phyloP scores from a whole-genome alignment of 2,113 vertebrate species.

The Phalacrocorax brasilianus region DNA sequence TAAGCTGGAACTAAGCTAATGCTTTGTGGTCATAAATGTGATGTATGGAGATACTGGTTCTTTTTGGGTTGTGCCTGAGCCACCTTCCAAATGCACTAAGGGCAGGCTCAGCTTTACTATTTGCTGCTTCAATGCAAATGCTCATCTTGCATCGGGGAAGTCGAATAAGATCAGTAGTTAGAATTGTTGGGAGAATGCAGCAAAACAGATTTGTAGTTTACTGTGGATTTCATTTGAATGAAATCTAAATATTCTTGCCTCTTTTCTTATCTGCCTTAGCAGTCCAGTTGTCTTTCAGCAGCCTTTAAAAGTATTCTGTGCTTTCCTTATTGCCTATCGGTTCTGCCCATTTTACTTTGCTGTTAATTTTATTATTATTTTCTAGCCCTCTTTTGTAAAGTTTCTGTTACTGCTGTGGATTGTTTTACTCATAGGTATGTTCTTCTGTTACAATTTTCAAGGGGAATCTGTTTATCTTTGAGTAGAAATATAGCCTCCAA shows the following conservation, averaged over 20 bases:
- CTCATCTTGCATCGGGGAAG: neutral
- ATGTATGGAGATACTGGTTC: neutral
- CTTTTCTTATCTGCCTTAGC: neutral
- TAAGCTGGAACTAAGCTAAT: neutral
- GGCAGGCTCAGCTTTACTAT: neutral
- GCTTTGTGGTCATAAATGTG: neutral
- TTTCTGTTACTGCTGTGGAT: neutral
- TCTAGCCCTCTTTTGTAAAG: neutral
- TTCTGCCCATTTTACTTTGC: neutral
- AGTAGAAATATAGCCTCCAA: neutral
- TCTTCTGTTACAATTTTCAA: neutral
- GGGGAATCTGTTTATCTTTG: neutral
- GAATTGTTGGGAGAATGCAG: neutral
- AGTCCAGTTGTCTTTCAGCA: neutral
- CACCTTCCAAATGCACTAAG: neutral
- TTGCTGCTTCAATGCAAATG: neutral
- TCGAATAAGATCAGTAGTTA: neutral
- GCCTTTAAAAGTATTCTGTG: neutral
- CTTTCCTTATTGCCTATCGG: neutral
- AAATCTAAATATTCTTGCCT: neutral
- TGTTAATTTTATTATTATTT: neutral
- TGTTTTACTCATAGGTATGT: neutral
- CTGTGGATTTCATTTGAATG: neutral
- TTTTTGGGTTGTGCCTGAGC: accelerated
- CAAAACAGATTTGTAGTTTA: neutral